Evolutionary conservation across 2,888 invertebrate species (phyloP).

Genomic region (Pogonocherus hispidulus): DNA sequence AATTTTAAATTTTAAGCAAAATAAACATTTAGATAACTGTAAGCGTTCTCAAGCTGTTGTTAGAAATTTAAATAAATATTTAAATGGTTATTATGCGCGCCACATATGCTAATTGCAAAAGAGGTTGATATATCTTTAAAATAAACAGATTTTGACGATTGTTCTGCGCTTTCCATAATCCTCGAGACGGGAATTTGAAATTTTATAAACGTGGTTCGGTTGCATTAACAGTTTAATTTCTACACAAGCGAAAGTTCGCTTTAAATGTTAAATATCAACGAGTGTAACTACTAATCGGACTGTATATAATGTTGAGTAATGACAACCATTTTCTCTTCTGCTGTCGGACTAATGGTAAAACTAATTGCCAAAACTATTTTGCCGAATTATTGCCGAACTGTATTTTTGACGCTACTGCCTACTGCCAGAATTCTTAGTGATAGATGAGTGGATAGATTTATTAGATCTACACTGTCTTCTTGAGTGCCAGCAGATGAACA

Average conservation of each 20-base stretch:
- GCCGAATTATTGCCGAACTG: too few relatives aligned
- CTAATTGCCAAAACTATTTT: too few relatives aligned
- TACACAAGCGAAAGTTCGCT: background rate
- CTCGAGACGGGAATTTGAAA: background rate
- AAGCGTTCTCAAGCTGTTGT: background rate
- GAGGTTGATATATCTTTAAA: too few relatives aligned
- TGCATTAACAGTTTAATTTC: background rate
- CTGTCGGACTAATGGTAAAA: background rate
- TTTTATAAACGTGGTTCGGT: background rate
- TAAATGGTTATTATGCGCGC: background rate
- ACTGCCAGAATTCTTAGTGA: too few relatives aligned
- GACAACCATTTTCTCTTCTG: background rate
- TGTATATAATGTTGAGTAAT: too few relatives aligned
- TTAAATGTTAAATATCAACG: background rate
- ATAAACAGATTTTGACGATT: background rate
- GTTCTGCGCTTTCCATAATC: background rate
- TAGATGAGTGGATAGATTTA: too few relatives aligned
- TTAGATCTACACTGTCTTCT: background rate
- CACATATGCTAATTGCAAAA: background rate
- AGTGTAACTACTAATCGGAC: too few relatives aligned
- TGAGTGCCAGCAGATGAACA: too few relatives aligned
- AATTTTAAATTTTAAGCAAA: background rate
- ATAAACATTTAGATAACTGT: background rate
- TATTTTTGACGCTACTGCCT: too few relatives aligned
- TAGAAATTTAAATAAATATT: background rate